Percentiles rank a stretch among this genome's conserved stretches.
phyloP scores from a whole-genome alignment of 1,140 invertebrate species.

The Penaeus indicus region DNA sequence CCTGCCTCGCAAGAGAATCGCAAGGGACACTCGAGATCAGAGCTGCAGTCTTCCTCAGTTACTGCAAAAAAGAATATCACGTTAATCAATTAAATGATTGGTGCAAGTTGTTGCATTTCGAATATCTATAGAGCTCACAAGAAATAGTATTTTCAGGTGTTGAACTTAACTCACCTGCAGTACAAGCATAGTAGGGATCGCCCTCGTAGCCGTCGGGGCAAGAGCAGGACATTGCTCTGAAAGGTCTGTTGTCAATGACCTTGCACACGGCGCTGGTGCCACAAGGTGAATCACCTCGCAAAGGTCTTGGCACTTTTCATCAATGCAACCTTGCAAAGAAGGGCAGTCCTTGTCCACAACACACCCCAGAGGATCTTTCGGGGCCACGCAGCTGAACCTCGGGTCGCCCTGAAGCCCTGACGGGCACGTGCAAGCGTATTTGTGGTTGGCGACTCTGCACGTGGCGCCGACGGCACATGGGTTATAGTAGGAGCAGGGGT shows the following conservation, averaged over 20 bases:
- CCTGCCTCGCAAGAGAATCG: slow-evolving; percentile 69
- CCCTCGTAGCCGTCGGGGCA: slow-evolving; percentile 82
- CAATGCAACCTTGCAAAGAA: slow-evolving; percentile 68
- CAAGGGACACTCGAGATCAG: slow-evolving; percentile 69
- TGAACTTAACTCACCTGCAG: slow-evolving; percentile 75
- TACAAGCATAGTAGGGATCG: slow-evolving; percentile 81
- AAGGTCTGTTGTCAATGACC: slow-evolving; percentile 83
- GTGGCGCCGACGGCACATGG: slow-evolving; percentile 68
- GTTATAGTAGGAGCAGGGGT: slow-evolving; percentile 78
- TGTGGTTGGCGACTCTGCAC: slow-evolving; percentile 66
- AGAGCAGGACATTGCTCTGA: slow-evolving; percentile 88
- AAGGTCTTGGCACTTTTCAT: slow-evolving; percentile 67
- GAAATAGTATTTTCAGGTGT: not conserved
- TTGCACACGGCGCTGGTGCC: slow-evolving; percentile 73
- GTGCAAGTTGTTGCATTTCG: not conserved
- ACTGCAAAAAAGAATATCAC: slow-evolving; percentile 8
- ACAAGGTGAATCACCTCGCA: slow-evolving; percentile 68
- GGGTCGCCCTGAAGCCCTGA: slow-evolving; percentile 67
- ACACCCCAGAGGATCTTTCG: slow-evolving; percentile 68
- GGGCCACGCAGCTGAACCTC: slow-evolving; percentile 58
- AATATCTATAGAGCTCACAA: not conserved
- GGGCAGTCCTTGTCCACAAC: slow-evolving; percentile 68
- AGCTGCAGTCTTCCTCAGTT: slow-evolving; percentile 71
- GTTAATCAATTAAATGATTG: not conserved
- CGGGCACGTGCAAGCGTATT: slow-evolving; percentile 66